Evolutionary conservation across 2,113 vertebrate species (phyloP).

Genomic region (Emydocephalus ijimae): DNA sequence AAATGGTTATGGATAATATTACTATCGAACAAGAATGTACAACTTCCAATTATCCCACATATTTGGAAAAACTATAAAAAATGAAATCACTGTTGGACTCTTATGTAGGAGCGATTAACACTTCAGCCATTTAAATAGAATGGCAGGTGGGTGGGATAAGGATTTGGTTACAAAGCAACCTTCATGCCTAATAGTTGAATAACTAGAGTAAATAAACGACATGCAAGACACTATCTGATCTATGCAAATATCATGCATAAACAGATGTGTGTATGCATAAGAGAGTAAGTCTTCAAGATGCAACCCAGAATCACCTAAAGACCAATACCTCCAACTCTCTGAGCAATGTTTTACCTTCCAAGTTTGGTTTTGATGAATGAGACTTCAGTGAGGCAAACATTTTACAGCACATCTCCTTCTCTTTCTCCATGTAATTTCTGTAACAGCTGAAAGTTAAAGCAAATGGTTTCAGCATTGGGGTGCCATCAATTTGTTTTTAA

Average conservation of each 20-base stretch:
- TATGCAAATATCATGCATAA: neutral
- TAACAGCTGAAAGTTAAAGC: slow-evolving; percentile 58
- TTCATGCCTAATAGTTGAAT: neutral
- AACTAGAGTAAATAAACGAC: neutral
- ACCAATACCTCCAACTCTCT: neutral
- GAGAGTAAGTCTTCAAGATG: neutral
- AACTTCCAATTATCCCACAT: neutral
- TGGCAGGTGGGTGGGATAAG: neutral
- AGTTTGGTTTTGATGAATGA: slow-evolving; percentile 27
- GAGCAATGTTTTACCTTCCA: slow-evolving; percentile 55
- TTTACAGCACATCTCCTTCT: slow-evolving; percentile 69
- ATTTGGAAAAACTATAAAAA: neutral
- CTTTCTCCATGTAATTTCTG: slow-evolving; percentile 50
- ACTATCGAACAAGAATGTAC: neutral
- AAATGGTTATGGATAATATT: neutral
- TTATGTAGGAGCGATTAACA: neutral
- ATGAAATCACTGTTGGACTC: too few relatives aligned
- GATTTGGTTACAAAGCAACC: neutral
- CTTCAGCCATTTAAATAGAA: neutral
- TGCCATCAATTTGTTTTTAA: neutral
- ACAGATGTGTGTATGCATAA: neutral
- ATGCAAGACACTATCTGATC: neutral
- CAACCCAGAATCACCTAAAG: neutral
- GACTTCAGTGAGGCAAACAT: slow-evolving; percentile 61
- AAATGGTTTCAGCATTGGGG: neutral